Percentiles rank a stretch among this genome's conserved stretches.
Evolutionary conservation across 2,888 invertebrate species (phyloP).

Genomic region (Ligdia adustata): DNA sequence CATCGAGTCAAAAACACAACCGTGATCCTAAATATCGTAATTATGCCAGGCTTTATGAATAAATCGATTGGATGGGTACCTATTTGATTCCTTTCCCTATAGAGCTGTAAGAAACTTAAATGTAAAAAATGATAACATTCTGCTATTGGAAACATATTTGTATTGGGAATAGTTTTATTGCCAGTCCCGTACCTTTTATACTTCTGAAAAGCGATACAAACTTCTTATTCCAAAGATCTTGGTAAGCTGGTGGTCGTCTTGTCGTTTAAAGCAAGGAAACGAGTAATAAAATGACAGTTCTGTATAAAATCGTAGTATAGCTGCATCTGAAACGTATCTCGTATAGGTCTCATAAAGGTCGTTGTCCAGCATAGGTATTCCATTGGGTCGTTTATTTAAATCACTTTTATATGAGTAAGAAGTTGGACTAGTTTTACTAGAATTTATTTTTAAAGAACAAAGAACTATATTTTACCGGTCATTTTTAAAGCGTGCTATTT

Average conservation of each 20-base stretch:
- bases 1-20: too few relatives aligned
- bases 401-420: too few relatives aligned
- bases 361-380: constrained; percentile 42
- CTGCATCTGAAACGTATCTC: constrained; percentile 49
- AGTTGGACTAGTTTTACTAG: too few relatives aligned
- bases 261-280: constrained; percentile 39
- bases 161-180: not conserved
- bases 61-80: too few relatives aligned
- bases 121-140: not conserved
- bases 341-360: constrained; percentile 42
- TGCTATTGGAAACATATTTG: too few relatives aligned
- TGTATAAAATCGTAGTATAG: constrained; percentile 53
- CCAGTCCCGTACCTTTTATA: not conserved
- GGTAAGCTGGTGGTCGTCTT: constrained; percentile 31
- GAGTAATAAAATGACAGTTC: constrained; percentile 57
- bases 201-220: constrained; percentile 8
- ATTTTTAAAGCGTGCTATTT: too few relatives aligned
- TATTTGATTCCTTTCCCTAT: too few relatives aligned
- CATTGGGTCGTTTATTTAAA: not conserved
- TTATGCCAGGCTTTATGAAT: too few relatives aligned
- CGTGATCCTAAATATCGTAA: too few relatives aligned
- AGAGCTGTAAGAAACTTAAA: not conserved
- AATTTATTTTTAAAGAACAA: too few relatives aligned
- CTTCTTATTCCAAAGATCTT: constrained; percentile 22
- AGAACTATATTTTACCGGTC: too few relatives aligned